A percentile compares a stretch with the other conserved stretches of the same genome.
phyloP scores from a whole-genome alignment of 2,113 vertebrate species.

The Neolamprologus devosi region DNA sequence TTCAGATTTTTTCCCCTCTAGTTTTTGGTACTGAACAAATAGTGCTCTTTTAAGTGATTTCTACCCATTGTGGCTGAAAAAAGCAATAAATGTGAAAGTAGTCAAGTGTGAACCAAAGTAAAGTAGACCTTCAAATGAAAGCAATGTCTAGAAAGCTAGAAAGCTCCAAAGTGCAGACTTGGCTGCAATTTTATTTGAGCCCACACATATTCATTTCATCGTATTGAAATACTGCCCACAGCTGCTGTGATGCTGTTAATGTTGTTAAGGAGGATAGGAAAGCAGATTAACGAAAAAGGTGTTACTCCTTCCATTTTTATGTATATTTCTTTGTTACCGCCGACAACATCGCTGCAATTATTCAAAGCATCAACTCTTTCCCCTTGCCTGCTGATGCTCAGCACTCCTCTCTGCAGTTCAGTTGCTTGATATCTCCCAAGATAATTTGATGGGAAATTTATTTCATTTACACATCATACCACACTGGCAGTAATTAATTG shows the following conservation, averaged over 20 bases:
- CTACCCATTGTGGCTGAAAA: not conserved
- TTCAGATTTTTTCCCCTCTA: not conserved
- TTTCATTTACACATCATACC: slow-evolving; percentile 72
- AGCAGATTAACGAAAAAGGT: not conserved
- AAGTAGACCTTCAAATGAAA: not conserved
- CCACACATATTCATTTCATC: not conserved
- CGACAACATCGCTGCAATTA: slow-evolving; percentile 45
- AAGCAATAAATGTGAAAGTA: not conserved
- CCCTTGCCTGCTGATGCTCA: slow-evolving; percentile 46
- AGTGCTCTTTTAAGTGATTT: not conserved
- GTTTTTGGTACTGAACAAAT: not conserved
- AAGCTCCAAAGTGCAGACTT: not conserved
- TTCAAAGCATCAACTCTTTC: slow-evolving; percentile 42
- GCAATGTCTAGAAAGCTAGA: not conserved
- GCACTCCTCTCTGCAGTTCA: slow-evolving; percentile 55
- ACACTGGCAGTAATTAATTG: slow-evolving; percentile 74
- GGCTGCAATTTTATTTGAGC: not conserved
- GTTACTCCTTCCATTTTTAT: not conserved
- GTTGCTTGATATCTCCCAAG: slow-evolving; percentile 57
- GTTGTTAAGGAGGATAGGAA: not conserved
- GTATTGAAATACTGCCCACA: not conserved
- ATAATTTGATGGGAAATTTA: slow-evolving; percentile 70
- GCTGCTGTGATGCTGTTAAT: not conserved
- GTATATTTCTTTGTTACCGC: slow-evolving; percentile 3
- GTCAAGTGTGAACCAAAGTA: not conserved